These are phyloP conservation scores for Priocnemis perturbator DNA, from an alignment of 2,888 invertebrate genomes.

Conservation along the genomic window DNA sequence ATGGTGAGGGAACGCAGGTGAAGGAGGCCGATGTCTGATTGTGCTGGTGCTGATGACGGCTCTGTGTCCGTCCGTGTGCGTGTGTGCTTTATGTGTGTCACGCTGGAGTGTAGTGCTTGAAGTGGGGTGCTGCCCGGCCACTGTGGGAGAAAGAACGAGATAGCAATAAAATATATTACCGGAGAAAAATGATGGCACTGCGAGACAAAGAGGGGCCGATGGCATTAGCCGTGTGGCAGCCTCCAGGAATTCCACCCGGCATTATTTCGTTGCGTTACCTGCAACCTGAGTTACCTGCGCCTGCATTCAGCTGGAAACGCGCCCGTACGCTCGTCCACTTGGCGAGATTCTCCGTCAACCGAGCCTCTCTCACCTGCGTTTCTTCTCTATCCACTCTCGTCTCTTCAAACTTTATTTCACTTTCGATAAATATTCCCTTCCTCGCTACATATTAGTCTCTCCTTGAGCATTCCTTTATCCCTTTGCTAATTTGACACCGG, in stretches of 20 bases:
- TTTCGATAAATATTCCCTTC: neutral
- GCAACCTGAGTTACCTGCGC: constrained; percentile 42
- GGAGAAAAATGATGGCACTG: constrained; percentile 70
- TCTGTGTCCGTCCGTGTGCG: constrained; percentile 17
- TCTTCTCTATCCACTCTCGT: neutral
- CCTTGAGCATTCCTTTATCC: neutral
- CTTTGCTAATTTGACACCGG: too few species aligned
- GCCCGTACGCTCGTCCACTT: constrained; percentile 8
- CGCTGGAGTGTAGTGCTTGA: constrained; percentile 29
- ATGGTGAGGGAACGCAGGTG: constrained; percentile 25
- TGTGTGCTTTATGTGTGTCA: constrained; percentile 42
- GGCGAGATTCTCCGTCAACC: constrained; percentile 4
- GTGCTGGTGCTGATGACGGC: constrained; percentile 36
- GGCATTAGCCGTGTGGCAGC: constrained; percentile 63
- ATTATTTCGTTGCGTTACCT: constrained; percentile 60
- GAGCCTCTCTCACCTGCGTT: constrained; percentile 15
- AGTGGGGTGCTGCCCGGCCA: constrained; percentile 23
- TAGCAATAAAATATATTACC: constrained; percentile 73
- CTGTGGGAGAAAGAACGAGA: constrained; percentile 49
- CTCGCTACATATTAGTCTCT: neutral
- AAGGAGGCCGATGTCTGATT: constrained; percentile 16
- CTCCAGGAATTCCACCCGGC: constrained; percentile 60
- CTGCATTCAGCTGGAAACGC: constrained; percentile 41
- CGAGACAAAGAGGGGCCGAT: constrained; percentile 65
- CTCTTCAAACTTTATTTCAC: neutral